Percentiles rank a stretch among this genome's conserved stretches.
These are phyloP conservation scores for Halichoerus grypus DNA, from an alignment of 2,113 vertebrate genomes.

Conservation along the genomic window DNA sequence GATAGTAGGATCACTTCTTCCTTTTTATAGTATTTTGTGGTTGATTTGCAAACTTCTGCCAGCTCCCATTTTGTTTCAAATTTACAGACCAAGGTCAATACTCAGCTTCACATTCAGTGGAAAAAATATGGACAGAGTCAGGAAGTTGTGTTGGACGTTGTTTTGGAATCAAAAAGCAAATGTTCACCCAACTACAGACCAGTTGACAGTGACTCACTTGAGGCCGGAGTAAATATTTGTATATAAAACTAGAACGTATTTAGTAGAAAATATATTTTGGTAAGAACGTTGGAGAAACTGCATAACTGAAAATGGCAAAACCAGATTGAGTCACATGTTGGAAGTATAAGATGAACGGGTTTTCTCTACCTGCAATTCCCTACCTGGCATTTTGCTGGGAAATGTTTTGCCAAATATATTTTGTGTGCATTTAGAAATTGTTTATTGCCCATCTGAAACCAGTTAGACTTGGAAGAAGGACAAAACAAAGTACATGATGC, in stretches of 20 bases:
- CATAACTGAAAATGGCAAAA: not conserved
- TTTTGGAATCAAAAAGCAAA: conserved; percentile 24
- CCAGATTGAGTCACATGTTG: not conserved
- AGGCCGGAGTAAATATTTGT: not conserved
- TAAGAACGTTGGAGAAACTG: not conserved
- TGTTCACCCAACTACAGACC: not conserved
- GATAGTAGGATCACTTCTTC: not conserved
- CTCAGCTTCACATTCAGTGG: not conserved
- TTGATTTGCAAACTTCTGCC: not conserved
- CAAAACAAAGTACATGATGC: not conserved
- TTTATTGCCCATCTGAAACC: not conserved
- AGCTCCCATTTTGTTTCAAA: not conserved
- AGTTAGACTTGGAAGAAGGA: not conserved
- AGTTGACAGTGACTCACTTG: not conserved
- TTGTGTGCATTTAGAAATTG: not conserved
- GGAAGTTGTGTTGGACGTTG: not conserved
- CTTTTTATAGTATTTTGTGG: not conserved
- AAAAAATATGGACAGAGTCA: not conserved
- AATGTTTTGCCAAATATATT: not conserved
- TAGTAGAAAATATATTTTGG: not conserved
- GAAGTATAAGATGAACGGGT: not conserved
- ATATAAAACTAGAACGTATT: not conserved
- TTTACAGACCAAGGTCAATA: not conserved
- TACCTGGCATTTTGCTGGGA: not conserved
- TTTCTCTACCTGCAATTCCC: not conserved